Conservation (phyloP, 2,888 invertebrate species). For the Athripsodes cinereus region DNA sequence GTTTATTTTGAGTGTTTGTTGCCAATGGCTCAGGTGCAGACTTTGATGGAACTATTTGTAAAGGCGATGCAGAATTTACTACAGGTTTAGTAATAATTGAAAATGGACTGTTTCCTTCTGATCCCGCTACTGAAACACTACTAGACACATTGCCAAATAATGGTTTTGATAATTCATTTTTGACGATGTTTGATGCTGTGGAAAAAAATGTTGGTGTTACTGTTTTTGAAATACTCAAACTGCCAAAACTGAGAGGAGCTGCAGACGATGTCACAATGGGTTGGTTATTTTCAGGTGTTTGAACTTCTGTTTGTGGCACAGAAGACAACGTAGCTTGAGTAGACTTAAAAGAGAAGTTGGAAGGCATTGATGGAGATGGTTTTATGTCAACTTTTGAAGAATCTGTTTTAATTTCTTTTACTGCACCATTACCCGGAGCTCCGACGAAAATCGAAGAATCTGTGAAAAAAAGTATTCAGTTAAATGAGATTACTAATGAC, state of each 20-base stretch:
- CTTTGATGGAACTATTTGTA: background rate
- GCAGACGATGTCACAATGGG: background rate
- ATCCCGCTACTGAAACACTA: background rate
- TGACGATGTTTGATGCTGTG: background rate
- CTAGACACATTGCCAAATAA: background rate
- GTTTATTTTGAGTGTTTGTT: background rate
- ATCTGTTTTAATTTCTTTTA: no score
- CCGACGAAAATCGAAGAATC: no score
- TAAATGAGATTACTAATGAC: no score
- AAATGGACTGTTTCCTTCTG: background rate
- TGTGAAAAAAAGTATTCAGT: no score
- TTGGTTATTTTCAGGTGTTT: background rate
- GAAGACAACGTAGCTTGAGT: background rate
- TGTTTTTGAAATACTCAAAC: background rate
- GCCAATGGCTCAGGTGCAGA: background rate
- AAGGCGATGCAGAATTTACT: no score
- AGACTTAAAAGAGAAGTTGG: no score
- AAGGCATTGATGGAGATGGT: no score
- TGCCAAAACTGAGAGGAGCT: background rate
- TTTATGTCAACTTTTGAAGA: no score
- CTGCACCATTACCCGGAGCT: no score
- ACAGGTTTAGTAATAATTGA: background rate
- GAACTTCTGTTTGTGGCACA: background rate
- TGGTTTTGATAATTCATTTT: background rate
- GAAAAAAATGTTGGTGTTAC: background rate